Evolutionary conservation across 1,140 invertebrate species (phyloP).

Genomic region (Hesperophylax magnus): DNA sequence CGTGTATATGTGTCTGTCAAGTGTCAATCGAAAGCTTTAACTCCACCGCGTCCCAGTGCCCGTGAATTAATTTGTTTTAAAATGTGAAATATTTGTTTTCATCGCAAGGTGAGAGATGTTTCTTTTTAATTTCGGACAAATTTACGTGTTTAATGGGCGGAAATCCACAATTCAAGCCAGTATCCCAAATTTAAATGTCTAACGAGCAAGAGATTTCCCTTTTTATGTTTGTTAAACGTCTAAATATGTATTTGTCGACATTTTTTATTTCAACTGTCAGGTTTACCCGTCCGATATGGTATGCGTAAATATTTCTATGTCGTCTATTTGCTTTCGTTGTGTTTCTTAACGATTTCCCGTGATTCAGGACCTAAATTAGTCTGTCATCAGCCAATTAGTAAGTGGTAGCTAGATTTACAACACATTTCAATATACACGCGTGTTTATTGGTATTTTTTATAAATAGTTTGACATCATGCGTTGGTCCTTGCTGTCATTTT

Average conservation of each 20-base stretch:
- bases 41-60: not conserved
- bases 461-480: not conserved
- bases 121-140: not conserved
- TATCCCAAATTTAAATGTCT: not conserved
- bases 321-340: not conserved
- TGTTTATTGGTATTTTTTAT: not conserved
- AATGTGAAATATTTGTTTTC: conserved; percentile 44
- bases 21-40: not conserved
- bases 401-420: no score
- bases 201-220: not conserved
- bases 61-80: conserved; percentile 10
- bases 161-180: no score
- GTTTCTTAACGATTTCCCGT: not conserved
- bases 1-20: not conserved
- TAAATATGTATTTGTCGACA: conserved; percentile 7
- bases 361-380: conserved; percentile 1
- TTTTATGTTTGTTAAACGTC: not conserved
- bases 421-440: not conserved
- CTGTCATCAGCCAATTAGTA: no score
- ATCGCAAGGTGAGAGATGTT: conserved; percentile 34
- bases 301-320: not conserved
- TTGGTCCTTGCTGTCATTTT: not conserved
- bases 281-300: not conserved
- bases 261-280: conserved; percentile 5
- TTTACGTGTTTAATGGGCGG: not conserved